A percentile compares a stretch with the other conserved stretches of the same genome.
These are phyloP conservation scores for Mesoligia furuncula DNA, from an alignment of 2,888 invertebrate genomes.

Conservation along the genomic window DNA sequence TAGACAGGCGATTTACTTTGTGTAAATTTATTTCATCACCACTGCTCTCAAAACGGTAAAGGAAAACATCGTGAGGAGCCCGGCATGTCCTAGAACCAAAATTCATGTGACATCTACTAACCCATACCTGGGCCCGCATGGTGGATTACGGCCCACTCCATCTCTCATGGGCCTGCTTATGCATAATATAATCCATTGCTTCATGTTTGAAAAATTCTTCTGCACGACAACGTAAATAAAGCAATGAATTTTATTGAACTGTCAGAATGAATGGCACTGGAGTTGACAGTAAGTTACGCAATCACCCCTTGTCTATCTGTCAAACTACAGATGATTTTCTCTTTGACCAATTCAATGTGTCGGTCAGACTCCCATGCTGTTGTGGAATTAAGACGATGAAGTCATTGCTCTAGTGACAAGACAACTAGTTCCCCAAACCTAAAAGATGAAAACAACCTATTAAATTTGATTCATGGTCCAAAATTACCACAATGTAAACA, in stretches of 20 bases:
- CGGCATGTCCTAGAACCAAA: background rate
- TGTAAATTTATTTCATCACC: background rate
- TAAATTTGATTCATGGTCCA: background rate
- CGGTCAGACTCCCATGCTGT: too few relatives aligned
- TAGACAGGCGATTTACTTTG: background rate
- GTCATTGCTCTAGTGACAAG: background rate
- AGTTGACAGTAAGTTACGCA: background rate
- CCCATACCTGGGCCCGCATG: background rate
- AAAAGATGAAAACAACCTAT: background rate
- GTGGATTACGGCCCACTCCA: background rate
- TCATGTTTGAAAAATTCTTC: background rate
- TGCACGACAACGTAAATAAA: background rate
- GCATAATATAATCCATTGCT: background rate
- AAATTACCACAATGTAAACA: background rate
- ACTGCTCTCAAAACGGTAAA: background rate
- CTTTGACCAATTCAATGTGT: background rate
- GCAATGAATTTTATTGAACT: background rate
- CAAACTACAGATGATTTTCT: background rate
- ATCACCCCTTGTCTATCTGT: background rate
- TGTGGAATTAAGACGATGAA: background rate
- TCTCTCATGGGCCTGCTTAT: background rate
- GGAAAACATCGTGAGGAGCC: background rate
- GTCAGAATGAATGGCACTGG: background rate
- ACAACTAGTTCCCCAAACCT: too few relatives aligned
- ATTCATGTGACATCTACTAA: background rate